A percentile compares a stretch with the other conserved stretches of the same genome.
phyloP scores from a whole-genome alignment of 2,888 invertebrate genomes.

The Aporophyla nigra region DNA sequence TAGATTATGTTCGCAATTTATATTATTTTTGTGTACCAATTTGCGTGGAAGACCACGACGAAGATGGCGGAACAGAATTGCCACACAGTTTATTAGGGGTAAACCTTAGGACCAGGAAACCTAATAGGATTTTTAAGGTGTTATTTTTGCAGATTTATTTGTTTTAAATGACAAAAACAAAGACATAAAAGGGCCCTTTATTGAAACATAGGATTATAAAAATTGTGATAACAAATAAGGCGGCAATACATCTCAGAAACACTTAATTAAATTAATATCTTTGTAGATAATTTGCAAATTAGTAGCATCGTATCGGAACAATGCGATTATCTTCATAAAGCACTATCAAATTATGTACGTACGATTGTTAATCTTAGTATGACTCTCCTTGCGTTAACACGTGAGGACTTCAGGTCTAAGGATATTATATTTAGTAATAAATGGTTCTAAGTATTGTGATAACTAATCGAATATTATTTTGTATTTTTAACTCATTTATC shows the following conservation, averaged over 20 bases:
- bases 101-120: background rate
- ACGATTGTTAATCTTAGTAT: slow-evolving; percentile 37
- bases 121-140: background rate
- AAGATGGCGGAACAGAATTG: background rate
- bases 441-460: background rate
- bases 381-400: slow-evolving; percentile 32
- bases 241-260: background rate
- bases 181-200: too few species aligned
- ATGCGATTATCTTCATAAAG: slow-evolving; percentile 28
- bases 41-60: background rate
- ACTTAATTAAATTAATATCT: background rate
- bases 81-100: too few species aligned
- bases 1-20: background rate
- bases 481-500: background rate
- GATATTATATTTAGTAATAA: slow-evolving; percentile 1
- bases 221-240: background rate
- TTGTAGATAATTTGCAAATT: slow-evolving; percentile 38
- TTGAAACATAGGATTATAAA: background rate
- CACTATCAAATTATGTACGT: slow-evolving; percentile 26
- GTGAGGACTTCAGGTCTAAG: slow-evolving; percentile 8
- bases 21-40: background rate
- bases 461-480: background rate
- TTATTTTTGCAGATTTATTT: background rate
- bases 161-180: background rate
- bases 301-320: slow-evolving; percentile 25